Evolutionary conservation across 92 coral and sea anemone species (phyloP).

Genomic region (Phenganax stokvisi): DNA sequence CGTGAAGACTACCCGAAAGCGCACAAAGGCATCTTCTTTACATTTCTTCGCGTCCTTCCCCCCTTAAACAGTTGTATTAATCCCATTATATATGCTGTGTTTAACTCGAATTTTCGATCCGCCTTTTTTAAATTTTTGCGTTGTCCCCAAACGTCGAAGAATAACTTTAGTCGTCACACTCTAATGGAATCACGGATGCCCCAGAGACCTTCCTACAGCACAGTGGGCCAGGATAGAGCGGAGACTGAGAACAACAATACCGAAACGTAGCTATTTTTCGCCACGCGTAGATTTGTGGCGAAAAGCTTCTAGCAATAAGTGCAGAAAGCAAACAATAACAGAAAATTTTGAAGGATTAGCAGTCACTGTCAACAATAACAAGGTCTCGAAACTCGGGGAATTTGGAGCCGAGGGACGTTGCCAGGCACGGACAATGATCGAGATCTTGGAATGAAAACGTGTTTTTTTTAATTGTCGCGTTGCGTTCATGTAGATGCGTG

Average conservation of each 20-base stretch:
- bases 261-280: not conserved
- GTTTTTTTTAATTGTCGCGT: too few relatives aligned
- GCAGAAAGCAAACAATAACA: too few relatives aligned
- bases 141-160: not conserved
- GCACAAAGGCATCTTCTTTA: slow-evolving; percentile 38
- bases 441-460: too few relatives aligned
- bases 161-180: not conserved
- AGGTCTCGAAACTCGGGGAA: too few relatives aligned
- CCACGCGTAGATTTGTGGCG: too few relatives aligned
- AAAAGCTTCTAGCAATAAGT: too few relatives aligned
- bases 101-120: slow-evolving; percentile 74
- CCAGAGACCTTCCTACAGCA: slow-evolving; percentile 6
- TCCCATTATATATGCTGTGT: slow-evolving; percentile 86
- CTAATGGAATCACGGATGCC: not conserved
- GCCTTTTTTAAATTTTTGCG: slow-evolving; percentile 70
- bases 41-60: slow-evolving; percentile 68
- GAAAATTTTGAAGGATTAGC: too few relatives aligned
- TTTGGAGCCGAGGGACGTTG: too few relatives aligned
- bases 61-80: slow-evolving; percentile 74
- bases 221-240: not conserved
- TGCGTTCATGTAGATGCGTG: too few relatives aligned
- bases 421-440: too few relatives aligned
- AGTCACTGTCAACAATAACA: too few relatives aligned
- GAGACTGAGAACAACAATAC: slow-evolving; percentile 16
- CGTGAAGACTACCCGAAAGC: slow-evolving; percentile 21